phyloP scores from a whole-genome alignment of 2,888 invertebrate genomes.

The Trissoscelio sp. region DNA sequence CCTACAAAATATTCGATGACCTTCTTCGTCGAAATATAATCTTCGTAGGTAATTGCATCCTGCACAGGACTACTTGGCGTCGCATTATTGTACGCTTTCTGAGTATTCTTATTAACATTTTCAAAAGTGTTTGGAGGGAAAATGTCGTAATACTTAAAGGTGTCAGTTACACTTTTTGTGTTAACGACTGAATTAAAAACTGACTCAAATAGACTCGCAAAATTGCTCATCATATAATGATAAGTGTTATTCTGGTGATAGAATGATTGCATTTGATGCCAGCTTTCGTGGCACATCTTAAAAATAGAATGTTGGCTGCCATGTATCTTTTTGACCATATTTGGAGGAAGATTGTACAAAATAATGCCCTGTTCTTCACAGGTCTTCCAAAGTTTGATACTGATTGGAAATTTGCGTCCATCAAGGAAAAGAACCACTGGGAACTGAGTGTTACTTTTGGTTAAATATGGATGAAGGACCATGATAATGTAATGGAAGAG shows the following conservation, averaged over 20 bases:
- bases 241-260: slow-evolving; percentile 10
- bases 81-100: no score
- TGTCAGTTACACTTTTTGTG: neutral
- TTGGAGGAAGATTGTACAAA: slow-evolving; percentile 24
- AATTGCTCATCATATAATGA: slow-evolving; percentile 10
- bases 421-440: slow-evolving; percentile 38
- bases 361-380: slow-evolving; percentile 32
- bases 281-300: neutral
- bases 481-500: slow-evolving; percentile 29
- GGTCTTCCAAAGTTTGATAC: slow-evolving; percentile 26
- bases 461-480: slow-evolving; percentile 18
- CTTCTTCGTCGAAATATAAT: slow-evolving; percentile 37
- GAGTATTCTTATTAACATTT: neutral
- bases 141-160: slow-evolving; percentile 18
- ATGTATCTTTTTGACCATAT: slow-evolving; percentile 2
- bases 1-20: slow-evolving; percentile 36
- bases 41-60: slow-evolving; percentile 10
- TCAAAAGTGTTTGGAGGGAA: slow-evolving; percentile 3
- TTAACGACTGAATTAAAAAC: slow-evolving; percentile 6
- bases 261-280: neutral
- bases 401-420: slow-evolving; percentile 34
- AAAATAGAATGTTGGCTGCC: neutral
- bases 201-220: slow-evolving; percentile 3
- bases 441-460: neutral
- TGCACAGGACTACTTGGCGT: neutral